Evolutionary conservation across 53 echinoderm and acorn worm species (phyloP), one percentile per base, ranked within the genome.

Genomic region (Apostichopus leukothele): DNA sequence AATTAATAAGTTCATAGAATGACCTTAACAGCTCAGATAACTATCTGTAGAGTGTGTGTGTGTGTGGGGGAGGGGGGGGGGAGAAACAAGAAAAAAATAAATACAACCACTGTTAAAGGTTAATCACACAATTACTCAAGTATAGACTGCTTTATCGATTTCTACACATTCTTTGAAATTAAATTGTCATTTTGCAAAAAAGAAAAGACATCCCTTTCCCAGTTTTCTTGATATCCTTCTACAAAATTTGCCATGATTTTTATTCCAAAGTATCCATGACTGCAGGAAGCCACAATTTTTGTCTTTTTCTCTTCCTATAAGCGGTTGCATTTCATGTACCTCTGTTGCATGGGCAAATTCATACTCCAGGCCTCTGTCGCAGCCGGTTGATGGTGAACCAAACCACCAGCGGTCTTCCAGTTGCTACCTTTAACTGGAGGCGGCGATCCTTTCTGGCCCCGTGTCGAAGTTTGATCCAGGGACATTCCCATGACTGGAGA

Each of bases 401-500:
- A 4, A 8, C 13, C 52, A 21, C 21, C 60, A 4, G 27, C 10
- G 50, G 25, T 85, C 7, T 23, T 83, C 66, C 85, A 67, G 61
- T 16, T n/a, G 16, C 6, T 18, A 25, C 16, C 88, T 18, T 50
- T 51, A 7, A 18, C 27, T 11, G 20, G 75, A 12, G 8, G 7
- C 11, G 19, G 8, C 0, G 84, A 52, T 12, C 16, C 53, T 57
- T 26, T 88, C 76, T 88, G 88, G n/a, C 76, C 11, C 22, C 27
- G 21, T 1, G 39, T 27, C 11, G 14, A 16, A 5, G 13, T 75
- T 1, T 25, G 85, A 22, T 60, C 85, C 68, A 10, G 63, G 9
- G 85, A 8, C 39, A 85, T 67, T 22, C 73, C 73, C 3, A 79
- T 20, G 88, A 88, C 89, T 6, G 85, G 85, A 6, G 94, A 95